A percentile compares a stretch with the other conserved stretches of the same genome.
Conservation (phyloP, 2,113 vertebrate genomes). For the Pedionomus torquatus region DNA sequence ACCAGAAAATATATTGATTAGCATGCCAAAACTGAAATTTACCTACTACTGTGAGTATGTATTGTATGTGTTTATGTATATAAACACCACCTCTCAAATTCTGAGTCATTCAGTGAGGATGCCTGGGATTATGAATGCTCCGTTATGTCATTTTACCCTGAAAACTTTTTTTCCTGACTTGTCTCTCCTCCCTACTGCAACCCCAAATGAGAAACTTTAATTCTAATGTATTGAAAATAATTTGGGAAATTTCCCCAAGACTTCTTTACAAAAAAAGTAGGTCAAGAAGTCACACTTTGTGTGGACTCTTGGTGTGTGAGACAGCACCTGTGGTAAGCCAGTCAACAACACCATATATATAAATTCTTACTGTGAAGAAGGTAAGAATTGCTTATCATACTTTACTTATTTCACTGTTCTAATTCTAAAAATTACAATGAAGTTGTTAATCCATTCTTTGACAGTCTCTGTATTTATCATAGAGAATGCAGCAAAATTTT, state of each 20-base stretch:
- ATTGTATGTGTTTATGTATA: background rate
- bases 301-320: background rate
- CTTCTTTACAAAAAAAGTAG: background rate
- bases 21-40: background rate
- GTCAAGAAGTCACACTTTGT: background rate
- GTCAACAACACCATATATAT: background rate
- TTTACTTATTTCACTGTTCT: background rate
- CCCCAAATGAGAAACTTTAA: background rate
- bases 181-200: background rate
- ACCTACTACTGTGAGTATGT: background rate
- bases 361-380: background rate
- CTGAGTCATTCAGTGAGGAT: background rate
- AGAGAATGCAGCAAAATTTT: background rate
- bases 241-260: background rate
- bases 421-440: background rate
- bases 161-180: background rate
- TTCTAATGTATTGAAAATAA: background rate
- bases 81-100: background rate
- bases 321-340: background rate
- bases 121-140: background rate
- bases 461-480: background rate
- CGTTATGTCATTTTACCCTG: background rate
- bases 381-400: background rate
- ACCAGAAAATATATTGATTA: background rate
- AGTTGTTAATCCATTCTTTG: background rate